Evolutionary conservation across 2,888 invertebrate genomes (phyloP), one percentile per base, ranked within the genome.

Genomic region (Polyommatus iphigenia): DNA sequence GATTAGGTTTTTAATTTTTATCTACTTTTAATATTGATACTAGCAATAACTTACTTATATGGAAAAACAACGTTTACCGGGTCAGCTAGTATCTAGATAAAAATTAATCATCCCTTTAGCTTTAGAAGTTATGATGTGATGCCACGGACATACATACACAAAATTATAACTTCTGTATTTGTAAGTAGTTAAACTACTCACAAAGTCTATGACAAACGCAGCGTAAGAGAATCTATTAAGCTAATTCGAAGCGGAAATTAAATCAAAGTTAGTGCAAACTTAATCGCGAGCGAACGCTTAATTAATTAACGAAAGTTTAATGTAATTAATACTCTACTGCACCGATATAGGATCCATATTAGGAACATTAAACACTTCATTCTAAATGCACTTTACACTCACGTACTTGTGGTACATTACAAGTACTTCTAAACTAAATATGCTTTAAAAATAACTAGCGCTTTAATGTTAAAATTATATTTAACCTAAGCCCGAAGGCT

Each of bases 261-360:
- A 32, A 67, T 67, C 67, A 67, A 67, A 67, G 67, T 67, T 67
- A 67, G 67, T 67, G 62, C 67, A 32, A 67, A 67, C 15, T 32
- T 32, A 67, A 29, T 29, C 67, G 67, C 2, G 20, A 67, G 29
- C 18, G 18, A 67, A 29, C 29, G 15, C 67, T 67, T 67, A 67
- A 67, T 67, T 67, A 67, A 67, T 67, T 15, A 29, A 67, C 2
- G 1, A 5, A 32, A 29, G 29, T 29, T 67, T 29, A 67, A 24
- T 67, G 62, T 24, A 24, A 67, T 67, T 67, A 67, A 67, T 29
- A 67, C 67, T 29, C 24, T 67, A 32, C 29, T 32, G 18, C 29
- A 29, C 29, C 15, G 18, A 32, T 29, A 67, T 67, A 67, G 15
- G 29, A 67, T 67, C 29, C 67, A 67, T 67, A 29, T 29, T 62